phyloP scores from a whole-genome alignment of 2,888 invertebrate genomes.

The Steinernema scapterisci region DNA sequence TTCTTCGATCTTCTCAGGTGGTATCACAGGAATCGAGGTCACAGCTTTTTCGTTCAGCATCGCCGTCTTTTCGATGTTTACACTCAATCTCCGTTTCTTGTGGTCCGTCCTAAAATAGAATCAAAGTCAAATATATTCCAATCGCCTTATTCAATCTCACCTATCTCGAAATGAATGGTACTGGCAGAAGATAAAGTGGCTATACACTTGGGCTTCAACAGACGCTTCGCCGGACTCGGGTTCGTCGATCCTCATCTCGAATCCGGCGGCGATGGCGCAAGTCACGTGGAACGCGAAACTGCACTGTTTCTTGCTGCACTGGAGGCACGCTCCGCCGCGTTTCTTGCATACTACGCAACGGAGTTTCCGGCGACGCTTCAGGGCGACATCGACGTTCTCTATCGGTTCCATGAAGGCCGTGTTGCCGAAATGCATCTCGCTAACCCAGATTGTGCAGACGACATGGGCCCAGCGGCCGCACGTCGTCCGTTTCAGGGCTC shows the following conservation, averaged over 20 bases:
- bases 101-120: slow-evolving; percentile 26
- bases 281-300: slow-evolving; percentile 92
- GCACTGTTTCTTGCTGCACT: slow-evolving; percentile 81
- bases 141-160: neutral
- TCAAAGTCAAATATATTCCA: neutral
- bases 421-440: slow-evolving; percentile 92
- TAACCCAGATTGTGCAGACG: slow-evolving; percentile 97
- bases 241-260: slow-evolving; percentile 89
- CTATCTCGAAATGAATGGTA: neutral
- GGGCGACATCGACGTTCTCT: slow-evolving; percentile 93
- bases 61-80: neutral
- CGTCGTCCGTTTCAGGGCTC: slow-evolving; percentile 93
- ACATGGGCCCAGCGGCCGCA: slow-evolving; percentile 97
- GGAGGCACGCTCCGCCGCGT: slow-evolving; percentile 92
- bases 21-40: slow-evolving; percentile 49
- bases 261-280: slow-evolving; percentile 89
- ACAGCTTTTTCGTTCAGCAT: slow-evolving; percentile 6
- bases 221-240: neutral
- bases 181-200: slow-evolving; percentile 15
- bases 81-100: neutral
- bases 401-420: slow-evolving; percentile 85
- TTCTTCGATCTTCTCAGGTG: slow-evolving; percentile 39
- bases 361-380: slow-evolving; percentile 92
- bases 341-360: slow-evolving; percentile 90
- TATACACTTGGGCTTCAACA: slow-evolving; percentile 10